These are phyloP conservation scores for Heliconius hewitsoni DNA, from an alignment of 1,140 invertebrate genomes.

Conservation along the genomic window DNA sequence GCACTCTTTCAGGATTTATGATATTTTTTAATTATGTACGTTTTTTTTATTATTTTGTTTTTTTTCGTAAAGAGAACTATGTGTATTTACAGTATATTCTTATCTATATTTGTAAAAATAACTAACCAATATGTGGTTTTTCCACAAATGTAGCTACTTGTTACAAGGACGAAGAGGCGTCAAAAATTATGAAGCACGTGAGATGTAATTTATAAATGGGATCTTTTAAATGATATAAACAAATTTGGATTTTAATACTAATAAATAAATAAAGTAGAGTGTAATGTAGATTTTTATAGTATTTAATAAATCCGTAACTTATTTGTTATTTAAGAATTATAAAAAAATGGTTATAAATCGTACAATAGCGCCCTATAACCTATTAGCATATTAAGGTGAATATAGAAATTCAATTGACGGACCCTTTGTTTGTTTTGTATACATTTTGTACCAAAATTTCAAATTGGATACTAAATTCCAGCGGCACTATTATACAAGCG, in stretches of 20 bases:
- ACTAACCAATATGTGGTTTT: too few relatives aligned
- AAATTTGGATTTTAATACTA: too few relatives aligned
- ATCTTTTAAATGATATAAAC: too few relatives aligned
- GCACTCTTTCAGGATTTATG: conserved; percentile 15
- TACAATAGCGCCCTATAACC: not conserved
- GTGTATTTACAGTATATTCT: too few relatives aligned
- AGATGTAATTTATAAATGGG: too few relatives aligned
- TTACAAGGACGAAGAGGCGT: too few relatives aligned
- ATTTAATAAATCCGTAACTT: too few relatives aligned
- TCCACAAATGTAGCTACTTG: too few relatives aligned
- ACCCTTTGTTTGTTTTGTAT: conserved; percentile 8
- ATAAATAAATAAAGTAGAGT: too few relatives aligned
- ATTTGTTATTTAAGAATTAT: not conserved
- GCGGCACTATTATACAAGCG: not conserved
- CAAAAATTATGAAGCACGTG: too few relatives aligned
- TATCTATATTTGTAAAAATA: too few relatives aligned
- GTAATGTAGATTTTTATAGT: too few relatives aligned
- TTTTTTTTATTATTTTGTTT: not conserved
- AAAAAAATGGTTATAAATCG: not conserved
- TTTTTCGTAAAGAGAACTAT: not conserved
- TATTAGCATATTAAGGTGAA: not conserved
- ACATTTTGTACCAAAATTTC: not conserved
- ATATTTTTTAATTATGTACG: not conserved
- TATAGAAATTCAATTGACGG: not conserved
- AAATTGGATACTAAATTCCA: not conserved